Evolutionary conservation across 1,140 invertebrate species (phyloP).

Genomic region (Penaeus chinensis): DNA sequence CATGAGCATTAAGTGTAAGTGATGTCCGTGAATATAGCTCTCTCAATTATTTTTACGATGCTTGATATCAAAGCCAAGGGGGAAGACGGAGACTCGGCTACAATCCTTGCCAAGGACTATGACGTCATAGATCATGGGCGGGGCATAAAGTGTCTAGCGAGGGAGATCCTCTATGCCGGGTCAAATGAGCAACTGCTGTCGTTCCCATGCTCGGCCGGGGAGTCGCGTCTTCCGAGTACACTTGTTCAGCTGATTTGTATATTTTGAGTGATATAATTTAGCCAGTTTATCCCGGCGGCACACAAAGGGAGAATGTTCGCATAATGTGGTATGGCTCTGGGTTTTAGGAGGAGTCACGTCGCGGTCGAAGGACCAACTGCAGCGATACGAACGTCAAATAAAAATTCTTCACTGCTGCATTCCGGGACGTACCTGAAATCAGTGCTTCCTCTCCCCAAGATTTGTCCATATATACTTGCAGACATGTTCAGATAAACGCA

Average conservation of each 20-base stretch:
- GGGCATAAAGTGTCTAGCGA: constrained; percentile 30
- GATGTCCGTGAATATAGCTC: constrained; percentile 57
- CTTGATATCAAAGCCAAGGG: constrained; percentile 49
- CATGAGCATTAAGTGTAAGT: constrained; percentile 46
- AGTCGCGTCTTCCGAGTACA: constrained; percentile 47
- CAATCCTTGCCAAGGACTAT: constrained; percentile 52
- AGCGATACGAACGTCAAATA: constrained; percentile 28
- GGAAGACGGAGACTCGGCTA: constrained; percentile 20
- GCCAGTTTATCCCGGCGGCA: constrained; percentile 32
- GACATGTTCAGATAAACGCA: too few species aligned
- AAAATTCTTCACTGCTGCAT: not conserved
- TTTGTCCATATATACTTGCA: too few species aligned
- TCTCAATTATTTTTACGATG: constrained; percentile 60
- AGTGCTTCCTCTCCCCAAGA: too few species aligned
- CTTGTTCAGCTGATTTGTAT: constrained; percentile 43
- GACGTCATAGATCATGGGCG: constrained; percentile 38
- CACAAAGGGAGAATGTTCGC: constrained; percentile 33
- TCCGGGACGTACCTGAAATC: too few species aligned
- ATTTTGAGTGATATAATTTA: constrained; percentile 39
- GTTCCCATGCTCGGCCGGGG: constrained; percentile 19
- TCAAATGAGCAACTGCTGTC: constrained; percentile 36
- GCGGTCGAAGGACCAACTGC: constrained; percentile 10
- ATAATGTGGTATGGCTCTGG: constrained; percentile 8
- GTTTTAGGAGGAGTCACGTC: not conserved
- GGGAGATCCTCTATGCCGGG: constrained; percentile 26